Conservation (phyloP, 2,113 vertebrate genomes). For the Ptilonorhynchus violaceus region DNA sequence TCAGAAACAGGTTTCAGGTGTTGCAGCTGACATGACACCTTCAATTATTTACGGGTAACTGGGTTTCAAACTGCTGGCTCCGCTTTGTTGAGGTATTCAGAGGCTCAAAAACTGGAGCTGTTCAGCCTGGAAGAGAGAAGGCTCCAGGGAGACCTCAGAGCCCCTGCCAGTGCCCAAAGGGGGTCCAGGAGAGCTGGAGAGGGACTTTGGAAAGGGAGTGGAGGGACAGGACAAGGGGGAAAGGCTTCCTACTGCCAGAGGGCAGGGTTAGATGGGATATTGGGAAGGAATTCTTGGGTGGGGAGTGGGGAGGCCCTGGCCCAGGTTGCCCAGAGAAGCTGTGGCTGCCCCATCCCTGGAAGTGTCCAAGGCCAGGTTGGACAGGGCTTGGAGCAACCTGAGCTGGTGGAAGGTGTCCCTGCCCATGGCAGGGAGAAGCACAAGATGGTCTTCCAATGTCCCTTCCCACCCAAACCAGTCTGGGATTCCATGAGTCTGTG, state of each 20-base stretch:
- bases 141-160: rapidly evolving
- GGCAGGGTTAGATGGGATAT: not conserved
- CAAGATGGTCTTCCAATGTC: not conserved
- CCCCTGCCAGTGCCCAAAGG: rapidly evolving
- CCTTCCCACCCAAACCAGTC: not conserved
- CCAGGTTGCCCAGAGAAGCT: not conserved
- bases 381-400: rapidly evolving
- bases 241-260: not conserved
- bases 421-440: not conserved
- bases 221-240: not conserved
- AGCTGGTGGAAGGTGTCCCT: rapidly evolving
- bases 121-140: not conserved
- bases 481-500: not conserved
- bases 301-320: rapidly evolving
- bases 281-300: rapidly evolving
- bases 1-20: not conserved
- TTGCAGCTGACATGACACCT: not conserved
- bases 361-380: rapidly evolving
- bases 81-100: not conserved
- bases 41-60: slow-evolving; percentile 51
- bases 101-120: not conserved
- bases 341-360: not conserved
- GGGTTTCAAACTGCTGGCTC: not conserved
- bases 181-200: not conserved
- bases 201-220: not conserved